These are phyloP conservation scores for Perithous albicinctus DNA, from an alignment of 2,888 invertebrate genomes.

Conservation along the genomic window DNA sequence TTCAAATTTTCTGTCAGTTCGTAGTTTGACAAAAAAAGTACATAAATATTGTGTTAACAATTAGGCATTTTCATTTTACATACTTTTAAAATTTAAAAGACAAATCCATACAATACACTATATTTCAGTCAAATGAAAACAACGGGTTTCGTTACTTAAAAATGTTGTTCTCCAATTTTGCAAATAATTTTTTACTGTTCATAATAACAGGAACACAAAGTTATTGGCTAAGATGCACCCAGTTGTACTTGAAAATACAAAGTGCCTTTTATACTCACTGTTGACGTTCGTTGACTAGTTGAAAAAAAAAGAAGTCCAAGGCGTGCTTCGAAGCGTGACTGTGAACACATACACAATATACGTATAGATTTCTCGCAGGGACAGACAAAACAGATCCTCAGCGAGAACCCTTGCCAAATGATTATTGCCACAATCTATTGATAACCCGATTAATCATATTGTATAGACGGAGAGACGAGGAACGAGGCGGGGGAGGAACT, in stretches of 20 bases:
- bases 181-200: too few species aligned
- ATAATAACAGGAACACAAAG: not conserved
- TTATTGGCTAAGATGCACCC: not conserved
- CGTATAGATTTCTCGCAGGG: slow-evolving; percentile 17
- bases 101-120: too few species aligned
- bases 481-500: slow-evolving; percentile 72
- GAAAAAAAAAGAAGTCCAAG: slow-evolving; percentile 26
- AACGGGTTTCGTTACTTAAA: too few species aligned
- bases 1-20: too few species aligned
- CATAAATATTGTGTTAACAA: too few species aligned
- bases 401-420: slow-evolving; percentile 63
- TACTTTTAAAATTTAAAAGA: too few species aligned
- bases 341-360: slow-evolving; percentile 17
- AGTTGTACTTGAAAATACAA: not conserved
- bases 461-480: slow-evolving; percentile 76
- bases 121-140: too few species aligned
- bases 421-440: slow-evolving; percentile 78
- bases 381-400: slow-evolving; percentile 48
- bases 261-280: slow-evolving; percentile 19
- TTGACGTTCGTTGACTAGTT: slow-evolving; percentile 30
- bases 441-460: slow-evolving; percentile 80
- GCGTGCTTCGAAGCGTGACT: slow-evolving; percentile 60
- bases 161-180: too few species aligned
- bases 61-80: too few species aligned
- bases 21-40: too few species aligned